These are phyloP conservation scores for Calypte anna DNA, from an alignment of 2,113 vertebrate species.

Conservation along the genomic window DNA sequence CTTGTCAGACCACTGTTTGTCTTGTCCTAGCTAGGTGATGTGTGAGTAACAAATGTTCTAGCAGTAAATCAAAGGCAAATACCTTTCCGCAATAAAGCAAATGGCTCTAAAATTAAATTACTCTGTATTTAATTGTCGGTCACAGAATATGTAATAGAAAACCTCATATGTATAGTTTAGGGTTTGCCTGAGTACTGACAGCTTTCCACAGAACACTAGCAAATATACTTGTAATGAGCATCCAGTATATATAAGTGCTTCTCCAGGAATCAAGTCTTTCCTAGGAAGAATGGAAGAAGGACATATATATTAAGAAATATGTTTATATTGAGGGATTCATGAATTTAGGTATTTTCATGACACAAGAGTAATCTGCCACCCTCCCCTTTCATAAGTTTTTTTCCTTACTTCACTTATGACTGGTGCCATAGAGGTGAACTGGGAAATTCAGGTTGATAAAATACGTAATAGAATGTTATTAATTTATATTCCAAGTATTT, in stretches of 20 bases:
- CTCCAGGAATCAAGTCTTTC: not conserved
- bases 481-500: not conserved
- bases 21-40: not conserved
- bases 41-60: not conserved
- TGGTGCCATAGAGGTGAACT: not conserved
- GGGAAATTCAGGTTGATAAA: not conserved
- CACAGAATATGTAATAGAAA: not conserved
- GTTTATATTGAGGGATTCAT: not conserved
- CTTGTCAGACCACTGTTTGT: not conserved
- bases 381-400: not conserved
- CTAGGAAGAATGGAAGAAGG: not conserved
- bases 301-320: not conserved
- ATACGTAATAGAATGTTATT: not conserved
- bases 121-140: not conserved
- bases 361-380: not conserved
- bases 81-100: not conserved
- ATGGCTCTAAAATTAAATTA: not conserved
- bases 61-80: not conserved
- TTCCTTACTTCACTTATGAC: not conserved
- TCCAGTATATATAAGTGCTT: not conserved
- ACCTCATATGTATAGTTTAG: rapidly evolving
- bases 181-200: not conserved
- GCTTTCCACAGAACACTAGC: not conserved
- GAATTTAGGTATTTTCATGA: not conserved
- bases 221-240: not conserved